Conservation (phyloP, 1,140 invertebrate genomes). For the Eubasilissa regina region DNA sequence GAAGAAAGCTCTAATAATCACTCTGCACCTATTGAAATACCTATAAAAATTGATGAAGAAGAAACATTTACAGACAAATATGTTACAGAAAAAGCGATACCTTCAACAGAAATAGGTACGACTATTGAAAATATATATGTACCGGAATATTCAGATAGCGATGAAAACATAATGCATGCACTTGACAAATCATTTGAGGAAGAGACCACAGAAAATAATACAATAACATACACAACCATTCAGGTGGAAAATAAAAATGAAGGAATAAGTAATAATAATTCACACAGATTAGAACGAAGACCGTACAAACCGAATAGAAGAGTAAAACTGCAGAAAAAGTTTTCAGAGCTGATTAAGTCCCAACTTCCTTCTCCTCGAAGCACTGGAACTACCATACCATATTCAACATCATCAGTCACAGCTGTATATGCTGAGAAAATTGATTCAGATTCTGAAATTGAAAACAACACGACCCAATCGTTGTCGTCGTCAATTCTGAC, state of each 20-base stretch:
- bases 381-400: conserved; percentile 60
- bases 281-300: conserved; percentile 39
- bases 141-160: conserved; percentile 23
- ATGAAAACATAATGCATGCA: conserved; percentile 12
- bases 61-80: conserved; percentile 6
- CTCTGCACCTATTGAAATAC: not conserved
- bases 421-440: not conserved
- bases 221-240: not conserved
- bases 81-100: conserved; percentile 13
- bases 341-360: conserved; percentile 62
- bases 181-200: conserved; percentile 3
- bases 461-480: conserved; percentile 3
- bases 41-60: conserved; percentile 36
- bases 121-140: conserved; percentile 35
- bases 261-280: conserved; percentile 48
- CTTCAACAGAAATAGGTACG: conserved; percentile 23
- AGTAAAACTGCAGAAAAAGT: conserved; percentile 58
- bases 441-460: conserved; percentile 1
- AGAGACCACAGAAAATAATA: not conserved
- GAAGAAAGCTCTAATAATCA: conserved; percentile 10
- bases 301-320: conserved; percentile 38
- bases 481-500: not conserved
- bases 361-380: conserved; percentile 63
- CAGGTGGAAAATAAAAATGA: not conserved
- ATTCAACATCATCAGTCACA: conserved; percentile 40